A percentile compares a stretch with the other conserved stretches of the same genome.
phyloP scores from a whole-genome alignment of 2,888 invertebrate species.

The Erebia epiphron region DNA sequence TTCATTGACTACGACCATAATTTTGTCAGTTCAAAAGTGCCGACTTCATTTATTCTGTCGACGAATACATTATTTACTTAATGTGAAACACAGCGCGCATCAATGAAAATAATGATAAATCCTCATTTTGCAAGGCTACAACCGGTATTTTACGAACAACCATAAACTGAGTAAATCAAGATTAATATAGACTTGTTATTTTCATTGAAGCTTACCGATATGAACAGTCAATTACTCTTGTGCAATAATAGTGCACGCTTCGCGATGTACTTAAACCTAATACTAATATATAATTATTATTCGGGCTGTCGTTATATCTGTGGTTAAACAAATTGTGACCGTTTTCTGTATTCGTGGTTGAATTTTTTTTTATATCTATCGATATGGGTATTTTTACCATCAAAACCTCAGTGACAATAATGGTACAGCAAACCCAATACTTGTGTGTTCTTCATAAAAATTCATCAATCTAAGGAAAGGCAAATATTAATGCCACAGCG shows the following conservation, averaged over 20 bases:
- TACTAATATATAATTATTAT: neutral
- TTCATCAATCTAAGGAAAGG: neutral
- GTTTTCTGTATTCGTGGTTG: neutral
- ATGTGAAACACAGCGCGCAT: neutral
- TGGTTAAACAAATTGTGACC: neutral
- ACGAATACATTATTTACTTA: neutral
- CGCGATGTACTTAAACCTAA: neutral
- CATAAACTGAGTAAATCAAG: constrained; percentile 21
- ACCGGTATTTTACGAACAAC: constrained; percentile 19
- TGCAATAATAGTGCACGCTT: constrained; percentile 58
- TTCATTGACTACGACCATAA: too few species aligned
- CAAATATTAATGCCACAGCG: too few species aligned
- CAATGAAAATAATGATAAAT: constrained; percentile 4
- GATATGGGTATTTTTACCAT: neutral
- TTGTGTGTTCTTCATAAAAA: neutral
- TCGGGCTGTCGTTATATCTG: neutral
- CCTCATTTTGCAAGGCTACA: constrained; percentile 5
- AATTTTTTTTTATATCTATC: neutral
- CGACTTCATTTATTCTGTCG: neutral
- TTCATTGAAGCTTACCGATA: constrained; percentile 55
- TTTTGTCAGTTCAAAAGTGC: too few species aligned
- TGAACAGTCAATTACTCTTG: constrained; percentile 59
- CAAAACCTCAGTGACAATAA: neutral
- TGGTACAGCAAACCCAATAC: neutral
- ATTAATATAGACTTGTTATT: constrained; percentile 23